Conservation (phyloP, 1,140 invertebrate species). For the Thereuonema tuberculata region DNA sequence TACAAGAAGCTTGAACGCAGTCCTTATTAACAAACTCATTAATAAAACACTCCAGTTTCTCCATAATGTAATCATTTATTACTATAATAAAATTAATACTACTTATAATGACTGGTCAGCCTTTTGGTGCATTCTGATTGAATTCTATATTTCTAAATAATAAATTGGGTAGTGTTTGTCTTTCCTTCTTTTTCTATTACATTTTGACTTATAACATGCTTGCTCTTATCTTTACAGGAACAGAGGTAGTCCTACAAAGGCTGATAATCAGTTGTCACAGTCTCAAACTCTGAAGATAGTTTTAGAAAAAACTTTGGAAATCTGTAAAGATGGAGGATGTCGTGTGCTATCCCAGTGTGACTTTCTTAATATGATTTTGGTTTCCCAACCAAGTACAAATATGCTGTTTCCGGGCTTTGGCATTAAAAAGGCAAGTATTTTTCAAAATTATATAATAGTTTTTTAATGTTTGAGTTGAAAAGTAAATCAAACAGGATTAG, state of each 20-base stretch:
- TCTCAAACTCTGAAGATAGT: constrained; percentile 19
- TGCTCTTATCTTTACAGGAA: no score
- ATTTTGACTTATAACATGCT: no score
- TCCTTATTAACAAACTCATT: no score
- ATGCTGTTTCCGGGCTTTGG: constrained; percentile 55
- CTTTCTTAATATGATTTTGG: constrained; percentile 44
- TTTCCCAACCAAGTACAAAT: constrained; percentile 54
- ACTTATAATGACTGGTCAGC: no score
- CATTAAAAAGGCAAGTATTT: constrained; percentile 42
- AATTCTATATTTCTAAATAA: no score
- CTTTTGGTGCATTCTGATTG: no score
- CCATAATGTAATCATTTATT: no score
- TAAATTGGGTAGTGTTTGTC: no score
- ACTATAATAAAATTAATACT: no score
- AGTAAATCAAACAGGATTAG: not conserved
- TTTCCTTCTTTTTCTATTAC: no score
- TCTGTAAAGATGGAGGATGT: constrained; percentile 51
- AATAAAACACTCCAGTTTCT: no score
- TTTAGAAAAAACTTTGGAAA: constrained; percentile 46
- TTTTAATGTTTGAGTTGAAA: not conserved
- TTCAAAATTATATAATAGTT: not conserved
- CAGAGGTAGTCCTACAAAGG: not conserved
- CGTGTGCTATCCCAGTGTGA: constrained; percentile 56
- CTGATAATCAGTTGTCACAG: not conserved
- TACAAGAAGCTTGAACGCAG: no score